Evolutionary conservation across 2,888 invertebrate genomes (phyloP), one percentile per base, ranked within the genome.

Genomic region (Slavum lentiscoides): DNA sequence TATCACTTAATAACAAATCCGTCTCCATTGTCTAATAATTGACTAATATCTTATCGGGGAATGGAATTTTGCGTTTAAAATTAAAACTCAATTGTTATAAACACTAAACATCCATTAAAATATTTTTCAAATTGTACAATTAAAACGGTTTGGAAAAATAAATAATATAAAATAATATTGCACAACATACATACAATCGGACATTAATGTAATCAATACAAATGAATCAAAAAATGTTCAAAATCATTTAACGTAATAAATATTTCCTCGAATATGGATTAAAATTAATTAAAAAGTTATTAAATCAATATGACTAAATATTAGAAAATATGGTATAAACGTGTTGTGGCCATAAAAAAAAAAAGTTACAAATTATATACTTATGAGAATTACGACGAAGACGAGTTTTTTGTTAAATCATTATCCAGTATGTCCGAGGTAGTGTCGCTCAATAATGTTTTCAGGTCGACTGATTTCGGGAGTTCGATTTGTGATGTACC

Each of bases 381-480:
- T 80, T 80, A 39, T 66, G 64, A 72, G 30, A 30, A 37, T 80
- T 80, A 70, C 58, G 72, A 80, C 13, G 80, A 64, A 23, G 43
- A 8, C 23, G 43, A 23, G 64, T 55, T 55, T 80, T 80, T 80
- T 64, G 72, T 21, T 61, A 39, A 37, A 85, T 82, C 82, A 84
- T 84, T 19, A 84, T 84, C 62, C 58, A 83, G 61, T 73, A 83
- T 74, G n/a, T 80, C 80, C 13, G 83, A 82, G 70, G 82, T 82
- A 64, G 82, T 82, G 39, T 85, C 85, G 43, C 83, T 83, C 43
- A 86, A 80, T 58, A 86, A 82, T 72, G 83, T 82, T 70, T 85
- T 84, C n/a, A 86, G 83, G 82, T 86, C 86, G 9, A 85, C 83
- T 49, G 86, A 85, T 81, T 85, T 84, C 59, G 86, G 75, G 49